Conservation (phyloP, 2,888 invertebrate genomes). For the Phlogophora meticulosa region DNA sequence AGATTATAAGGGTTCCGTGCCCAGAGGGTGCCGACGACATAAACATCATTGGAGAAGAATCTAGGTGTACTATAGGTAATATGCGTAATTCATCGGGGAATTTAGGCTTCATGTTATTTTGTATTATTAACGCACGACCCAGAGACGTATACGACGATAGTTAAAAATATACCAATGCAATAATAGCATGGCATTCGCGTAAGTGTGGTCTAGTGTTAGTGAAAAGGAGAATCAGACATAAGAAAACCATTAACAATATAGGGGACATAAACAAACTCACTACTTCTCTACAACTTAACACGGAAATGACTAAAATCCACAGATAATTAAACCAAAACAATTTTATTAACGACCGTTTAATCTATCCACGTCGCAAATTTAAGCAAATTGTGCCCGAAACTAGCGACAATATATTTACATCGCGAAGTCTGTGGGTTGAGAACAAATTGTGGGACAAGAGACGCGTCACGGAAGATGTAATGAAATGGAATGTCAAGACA, state of each 20-base stretch:
- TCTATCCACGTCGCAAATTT: constrained; percentile 58
- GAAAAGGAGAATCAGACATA: no score
- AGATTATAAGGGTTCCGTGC: no score
- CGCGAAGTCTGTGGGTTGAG: constrained; percentile 59
- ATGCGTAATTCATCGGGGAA: no score
- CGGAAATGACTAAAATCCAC: constrained; percentile 36
- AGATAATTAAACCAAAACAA: constrained; percentile 51
- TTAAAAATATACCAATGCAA: no score
- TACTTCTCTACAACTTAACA: constrained; percentile 38
- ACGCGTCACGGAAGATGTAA: constrained; percentile 5
- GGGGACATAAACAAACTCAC: constrained; percentile 28
- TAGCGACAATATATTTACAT: constrained; percentile 65
- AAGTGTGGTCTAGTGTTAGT: no score
- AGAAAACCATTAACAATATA: neutral
- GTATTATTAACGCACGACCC: no score
- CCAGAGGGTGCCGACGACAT: no score
- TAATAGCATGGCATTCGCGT: no score
- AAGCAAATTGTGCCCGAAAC: constrained; percentile 57
- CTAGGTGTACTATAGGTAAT: no score
- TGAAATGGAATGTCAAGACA: constrained; percentile 11
- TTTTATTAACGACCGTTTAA: constrained; percentile 60
- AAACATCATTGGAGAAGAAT: no score
- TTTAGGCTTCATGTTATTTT: no score
- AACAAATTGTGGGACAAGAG: constrained; percentile 62
- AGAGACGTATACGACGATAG: no score